These are phyloP conservation scores for Sinhomidia bicolor DNA, from an alignment of 2,888 invertebrate species.

Conservation along the genomic window DNA sequence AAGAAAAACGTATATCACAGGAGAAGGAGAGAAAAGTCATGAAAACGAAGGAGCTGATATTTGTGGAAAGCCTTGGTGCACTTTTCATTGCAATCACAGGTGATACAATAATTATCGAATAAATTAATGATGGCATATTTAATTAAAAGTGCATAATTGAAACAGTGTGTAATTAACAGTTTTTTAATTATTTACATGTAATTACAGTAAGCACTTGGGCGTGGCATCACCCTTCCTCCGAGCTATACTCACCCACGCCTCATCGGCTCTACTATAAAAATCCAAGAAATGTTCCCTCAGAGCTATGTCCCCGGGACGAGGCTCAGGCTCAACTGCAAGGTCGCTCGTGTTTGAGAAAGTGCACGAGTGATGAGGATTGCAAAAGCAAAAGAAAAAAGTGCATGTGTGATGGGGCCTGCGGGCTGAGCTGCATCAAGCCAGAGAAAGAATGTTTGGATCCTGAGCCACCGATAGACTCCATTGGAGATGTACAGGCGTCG, in stretches of 20 bases:
- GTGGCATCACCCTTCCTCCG: conserved; percentile 66
- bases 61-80: conserved; percentile 67
- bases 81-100: conserved; percentile 68
- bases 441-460: conserved; percentile 94
- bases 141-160: not conserved
- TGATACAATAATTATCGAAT: not conserved
- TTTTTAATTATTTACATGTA: too few species aligned
- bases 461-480: conserved; percentile 86
- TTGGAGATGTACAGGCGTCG: conserved; percentile 89
- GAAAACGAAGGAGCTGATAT: conserved; percentile 65
- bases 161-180: too few species aligned
- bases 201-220: conserved; percentile 69
- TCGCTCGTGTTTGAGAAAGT: conserved; percentile 95
- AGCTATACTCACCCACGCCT: conserved; percentile 56
- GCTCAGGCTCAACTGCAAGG: conserved; percentile 89
- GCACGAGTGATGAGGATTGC: conserved; percentile 96
- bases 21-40: conserved; percentile 44
- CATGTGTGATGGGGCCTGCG: conserved; percentile 91
- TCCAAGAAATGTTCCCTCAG: conserved; percentile 86
- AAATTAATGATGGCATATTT: not conserved
- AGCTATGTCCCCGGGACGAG: conserved; percentile 92
- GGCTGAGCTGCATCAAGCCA: conserved; percentile 95
- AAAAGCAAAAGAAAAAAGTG: conserved; percentile 98
- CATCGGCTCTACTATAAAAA: conserved; percentile 76
- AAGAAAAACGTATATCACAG: not conserved